Evolutionary conservation across 2,113 vertebrate genomes (phyloP), one percentile per base, ranked within the genome.

Genomic region (Andinoacara biseriatus): DNA sequence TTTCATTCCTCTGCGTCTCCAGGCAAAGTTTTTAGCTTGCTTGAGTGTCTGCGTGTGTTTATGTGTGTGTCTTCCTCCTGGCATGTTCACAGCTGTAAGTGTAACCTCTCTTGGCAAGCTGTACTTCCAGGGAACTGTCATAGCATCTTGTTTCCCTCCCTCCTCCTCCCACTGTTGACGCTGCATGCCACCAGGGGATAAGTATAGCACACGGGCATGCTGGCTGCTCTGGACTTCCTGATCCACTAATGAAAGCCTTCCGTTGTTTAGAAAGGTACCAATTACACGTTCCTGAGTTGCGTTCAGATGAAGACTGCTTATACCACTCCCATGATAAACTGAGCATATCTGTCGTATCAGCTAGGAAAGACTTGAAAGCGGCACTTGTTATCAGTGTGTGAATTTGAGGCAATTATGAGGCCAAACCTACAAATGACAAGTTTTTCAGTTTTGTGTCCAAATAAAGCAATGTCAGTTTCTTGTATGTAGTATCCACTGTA

Each of bases 241-340:
- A 33, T 74, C 57, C 84, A 61, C 83, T 93, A 90, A 94, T 94
- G 86, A 92, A 92, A 92, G 93, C 90, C 83, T 94, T 93, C 91
- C 90, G 88, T 91, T 91, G 88, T 94, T 94, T 93, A 87, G 81
- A 91, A 89, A 89, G 24, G 6, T 84, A 65, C 63, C 76, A 91
- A 87, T 93, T 91, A 91, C 77, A n/a, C 87, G 86, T 94, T 93
- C 93, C 86, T 90, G 60, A 82, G 77, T 49, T 82, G 79, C 49
- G 11, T 86, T 86, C 35, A 58, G 80, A 93, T 85, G 67, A 81
- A 78, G 72, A 11, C 18, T 59, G 76, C 54, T 86, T 74, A 67
- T 22, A 35, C 87, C 89, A 79, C 92, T 91, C 93, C 93, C 83
- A 76, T 5, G 65, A 84, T 93, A 72, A 91, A 80, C 61, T 11